Base-by-base conservation (phyloP, 2,113 vertebrate species). In the Ancistrus triradiatus region DNA sequence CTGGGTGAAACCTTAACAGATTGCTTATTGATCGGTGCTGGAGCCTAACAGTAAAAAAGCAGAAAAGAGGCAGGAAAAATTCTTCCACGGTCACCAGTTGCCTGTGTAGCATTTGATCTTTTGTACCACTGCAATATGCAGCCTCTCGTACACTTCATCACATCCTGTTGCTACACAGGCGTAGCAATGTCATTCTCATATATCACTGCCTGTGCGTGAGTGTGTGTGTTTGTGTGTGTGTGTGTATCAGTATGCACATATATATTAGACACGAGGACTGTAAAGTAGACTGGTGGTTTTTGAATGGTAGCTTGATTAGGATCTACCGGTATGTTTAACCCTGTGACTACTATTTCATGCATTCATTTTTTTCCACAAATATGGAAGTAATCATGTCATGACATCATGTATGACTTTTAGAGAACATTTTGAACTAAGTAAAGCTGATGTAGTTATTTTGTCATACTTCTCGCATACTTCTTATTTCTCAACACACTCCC, bases 1-100 rank as follows among this genome's bases (percentile, higher is more conserved):
- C 76, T 53, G 64, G 72, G 69, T 73, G 74, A 77, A 80, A 70
- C 69, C 66, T 72, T 72, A 80, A 80, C 75, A 74, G 69, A 74
- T 74, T 77, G 74, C 73, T 80, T 76, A 80, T 77, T 72, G 73
- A 77, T 74, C 57, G 52, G 65, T 6, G 9, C 50, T 62, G 64
- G 65, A 67, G 67, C 62, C 68, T 57, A 76, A 74, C 48, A 40
- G 49, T 55, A 46, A 44, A 56, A 55, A 42, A 21, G 52, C 13
- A 27, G 11, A 17, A 33, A 63, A 55, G 56, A 53, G 18, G 9
- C 18, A 10, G 28, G 24, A 44, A 50, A 49, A 59, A 62, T 48
- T 50, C 56, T 6, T 18, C 21, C 40, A 28, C 35, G 56, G 57
- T 38, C 25, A 47, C 11, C 27, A 40, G 35, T 53, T 17, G 37